phyloP scores from a whole-genome alignment of 2,888 invertebrate genomes.

The Glyphotaelius pellucidus region DNA sequence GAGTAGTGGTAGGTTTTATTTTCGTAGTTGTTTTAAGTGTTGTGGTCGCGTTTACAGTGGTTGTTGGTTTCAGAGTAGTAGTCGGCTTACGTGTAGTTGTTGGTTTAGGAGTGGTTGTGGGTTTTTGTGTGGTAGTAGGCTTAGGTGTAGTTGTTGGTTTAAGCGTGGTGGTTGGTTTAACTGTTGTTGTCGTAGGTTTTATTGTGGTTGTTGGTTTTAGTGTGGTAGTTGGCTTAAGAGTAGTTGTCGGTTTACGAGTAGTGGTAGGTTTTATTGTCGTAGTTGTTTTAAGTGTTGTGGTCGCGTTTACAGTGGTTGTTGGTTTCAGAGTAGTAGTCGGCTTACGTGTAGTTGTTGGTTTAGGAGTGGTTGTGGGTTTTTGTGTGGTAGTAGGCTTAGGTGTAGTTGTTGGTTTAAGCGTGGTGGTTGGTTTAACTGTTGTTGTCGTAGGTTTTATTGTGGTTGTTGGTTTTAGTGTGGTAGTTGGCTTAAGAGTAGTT shows the following conservation, averaged over 20 bases:
- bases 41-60: background rate
- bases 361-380: background rate
- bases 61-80: background rate
- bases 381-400: background rate
- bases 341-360: background rate
- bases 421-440: background rate
- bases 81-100: background rate
- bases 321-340: background rate
- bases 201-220: background rate
- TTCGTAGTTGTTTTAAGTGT: too few relatives aligned
- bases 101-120: background rate
- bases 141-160: background rate
- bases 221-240: background rate
- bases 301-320: background rate
- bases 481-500: background rate
- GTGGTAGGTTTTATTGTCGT: background rate
- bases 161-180: background rate
- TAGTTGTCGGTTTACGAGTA: background rate
- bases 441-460: background rate
- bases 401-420: background rate
- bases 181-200: background rate
- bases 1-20: background rate
- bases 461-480: background rate
- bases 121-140: too few relatives aligned
- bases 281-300: background rate